Evolutionary conservation across 2,113 vertebrate species (phyloP), one percentile per base, ranked within the genome.

Genomic region (Cichladusa arquata): DNA sequence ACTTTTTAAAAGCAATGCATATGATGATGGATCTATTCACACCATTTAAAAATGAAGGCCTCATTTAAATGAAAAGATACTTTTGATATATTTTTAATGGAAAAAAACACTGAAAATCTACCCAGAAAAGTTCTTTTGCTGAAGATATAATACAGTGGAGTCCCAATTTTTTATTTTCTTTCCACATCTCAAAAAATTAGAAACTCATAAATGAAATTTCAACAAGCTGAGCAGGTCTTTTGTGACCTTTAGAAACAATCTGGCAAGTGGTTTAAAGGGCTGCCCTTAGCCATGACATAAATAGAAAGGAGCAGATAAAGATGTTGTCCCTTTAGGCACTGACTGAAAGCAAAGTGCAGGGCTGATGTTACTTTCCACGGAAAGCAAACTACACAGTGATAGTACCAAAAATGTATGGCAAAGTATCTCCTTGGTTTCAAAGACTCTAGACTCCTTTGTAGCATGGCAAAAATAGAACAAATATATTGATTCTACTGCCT

Each of bases 401-500:
- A 56, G 33, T 7, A 83, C 9, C 86, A 73, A 88, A 91, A 93
- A 81, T 36, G 40, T 8, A 53, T 40, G 51, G 28, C 51, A 73
- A 57, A 51, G 18, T 58, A 88, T 51, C 50, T 51, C 64, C 28
- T 77, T 66, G 38, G 12, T 84, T 86, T 83, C 62, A 83, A 71
- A 80, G 22, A 76, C 19, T 57, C 16, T 17, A 45, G 25, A 51
- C 23, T 73, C 51, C 53, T 87, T 51, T 24, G 47, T 42, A 70
- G 44, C 25, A n/a, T 25, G 31, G 33, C 54, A 91, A 91, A 95
- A 92, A 78, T 74, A 90, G 91, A 93, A 79, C 31, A 92, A 82
- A 77, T 53, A 48, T 40, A 60, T 67, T 24, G 58, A 70, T 66
- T 70, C 54, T 40, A 36, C 56, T 53, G 69, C 56, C 73, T 69